Conservation (phyloP, 2,888 invertebrate species). For the Cyaniris semiargus region DNA sequence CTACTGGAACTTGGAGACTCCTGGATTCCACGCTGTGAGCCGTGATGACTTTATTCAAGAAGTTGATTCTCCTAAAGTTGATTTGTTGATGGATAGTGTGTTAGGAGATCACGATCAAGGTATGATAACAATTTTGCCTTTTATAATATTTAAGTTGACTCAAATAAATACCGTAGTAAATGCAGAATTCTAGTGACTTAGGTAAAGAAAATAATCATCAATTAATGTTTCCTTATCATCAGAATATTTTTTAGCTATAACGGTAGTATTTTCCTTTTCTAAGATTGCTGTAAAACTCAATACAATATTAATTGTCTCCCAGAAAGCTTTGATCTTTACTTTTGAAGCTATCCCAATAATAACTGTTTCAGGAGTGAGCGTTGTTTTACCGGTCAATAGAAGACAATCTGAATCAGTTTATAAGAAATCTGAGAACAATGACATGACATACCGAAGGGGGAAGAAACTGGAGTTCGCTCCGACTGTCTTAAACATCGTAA, state of each 20-base stretch:
- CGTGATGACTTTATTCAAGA: not conserved
- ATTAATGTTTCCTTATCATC: no score
- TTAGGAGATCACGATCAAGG: not conserved
- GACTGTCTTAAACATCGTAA: not conserved
- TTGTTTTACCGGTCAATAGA: constrained; percentile 17
- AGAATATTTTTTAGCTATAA: no score
- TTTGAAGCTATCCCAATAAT: not conserved
- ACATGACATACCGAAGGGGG: constrained; percentile 12
- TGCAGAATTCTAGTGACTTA: no score
- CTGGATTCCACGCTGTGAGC: no score
- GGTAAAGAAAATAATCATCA: no score
- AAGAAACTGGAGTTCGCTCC: constrained; percentile 14
- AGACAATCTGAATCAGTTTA: not conserved
- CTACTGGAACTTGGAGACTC: not conserved
- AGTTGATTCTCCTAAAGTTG: not conserved
- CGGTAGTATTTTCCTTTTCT: no score
- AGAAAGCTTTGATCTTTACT: not conserved
- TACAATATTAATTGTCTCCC: not conserved
- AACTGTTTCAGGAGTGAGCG: not conserved
- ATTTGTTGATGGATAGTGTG: not conserved
- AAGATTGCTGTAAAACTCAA: not conserved
- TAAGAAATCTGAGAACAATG: not conserved
- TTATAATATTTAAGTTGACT: no score
- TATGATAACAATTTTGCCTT: not conserved
- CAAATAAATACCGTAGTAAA: no score